Percentiles rank a stretch among this genome's conserved stretches.
Conservation (phyloP, 2,113 vertebrate genomes). For the Himantopus leucocephalus region DNA sequence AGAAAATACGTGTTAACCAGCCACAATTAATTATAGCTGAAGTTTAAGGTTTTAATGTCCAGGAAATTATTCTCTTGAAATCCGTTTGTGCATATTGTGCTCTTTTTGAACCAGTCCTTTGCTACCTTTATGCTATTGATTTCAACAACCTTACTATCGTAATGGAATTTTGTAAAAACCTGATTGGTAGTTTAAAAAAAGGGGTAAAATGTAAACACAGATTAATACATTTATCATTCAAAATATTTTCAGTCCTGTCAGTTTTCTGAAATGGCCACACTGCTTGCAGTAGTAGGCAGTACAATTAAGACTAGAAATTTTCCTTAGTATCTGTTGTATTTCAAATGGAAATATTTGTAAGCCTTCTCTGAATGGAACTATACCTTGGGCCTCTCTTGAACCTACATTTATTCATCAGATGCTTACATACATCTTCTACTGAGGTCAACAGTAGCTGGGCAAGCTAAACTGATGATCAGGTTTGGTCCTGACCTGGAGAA, state of each 20-base stretch:
- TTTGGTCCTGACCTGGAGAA: constrained; percentile 6
- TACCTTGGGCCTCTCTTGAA: background rate
- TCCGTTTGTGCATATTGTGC: constrained; percentile 78
- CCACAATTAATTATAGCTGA: constrained; percentile 62
- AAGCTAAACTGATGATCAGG: constrained; percentile 12
- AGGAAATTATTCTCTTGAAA: constrained; percentile 73
- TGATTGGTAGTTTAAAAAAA: constrained; percentile 60
- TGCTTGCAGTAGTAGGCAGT: constrained; percentile 31
- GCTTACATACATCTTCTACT: background rate
- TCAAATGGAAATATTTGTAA: constrained; percentile 21
- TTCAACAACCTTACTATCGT: constrained; percentile 33
- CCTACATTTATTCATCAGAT: background rate
- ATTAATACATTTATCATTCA: constrained; percentile 54
- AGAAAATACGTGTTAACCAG: constrained; percentile 67
- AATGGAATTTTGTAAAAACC: constrained; percentile 61
- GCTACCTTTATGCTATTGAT: constrained; percentile 56
- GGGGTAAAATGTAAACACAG: constrained; percentile 72
- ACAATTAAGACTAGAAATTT: constrained; percentile 1
- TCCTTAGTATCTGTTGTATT: constrained; percentile 16
- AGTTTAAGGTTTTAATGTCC: constrained; percentile 69
- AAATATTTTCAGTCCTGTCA: constrained; percentile 46
- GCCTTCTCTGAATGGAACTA: constrained; percentile 29
- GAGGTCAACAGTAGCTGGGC: background rate
- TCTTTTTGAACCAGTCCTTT: constrained; percentile 71
- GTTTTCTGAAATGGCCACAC: constrained; percentile 33